These are phyloP conservation scores for Cyclargus thomasi DNA, from an alignment of 1,140 invertebrate genomes.

Conservation along the genomic window DNA sequence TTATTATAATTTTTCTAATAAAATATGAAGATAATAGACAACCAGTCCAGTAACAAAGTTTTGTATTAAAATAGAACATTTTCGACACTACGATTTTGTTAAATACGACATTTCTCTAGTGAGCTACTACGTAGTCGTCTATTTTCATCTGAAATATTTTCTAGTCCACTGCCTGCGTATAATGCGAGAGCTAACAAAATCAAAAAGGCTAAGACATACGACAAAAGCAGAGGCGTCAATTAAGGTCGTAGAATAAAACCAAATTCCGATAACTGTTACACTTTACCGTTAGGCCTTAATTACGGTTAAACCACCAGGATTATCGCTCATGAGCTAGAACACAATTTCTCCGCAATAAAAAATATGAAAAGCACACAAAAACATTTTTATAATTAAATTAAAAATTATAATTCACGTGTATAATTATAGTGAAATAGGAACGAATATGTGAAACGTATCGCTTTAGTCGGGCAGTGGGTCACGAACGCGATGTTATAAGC, in stretches of 20 bases:
- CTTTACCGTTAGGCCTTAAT: background rate
- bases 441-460: conserved; percentile 24
- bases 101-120: no score
- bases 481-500: conserved; percentile 48
- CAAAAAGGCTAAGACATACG: background rate
- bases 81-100: no score
- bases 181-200: background rate
- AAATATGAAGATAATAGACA: no score
- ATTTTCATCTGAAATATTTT: background rate
- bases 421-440: conserved; percentile 15
- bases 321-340: background rate
- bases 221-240: background rate
- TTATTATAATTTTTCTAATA: no score
- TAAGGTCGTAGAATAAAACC: background rate
- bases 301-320: background rate
- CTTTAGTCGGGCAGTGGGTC: conserved; percentile 55
- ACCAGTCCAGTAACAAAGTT: no score
- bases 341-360: conserved; percentile 3
- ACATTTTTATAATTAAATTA: conserved; percentile 9
- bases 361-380: background rate
- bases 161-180: background rate
- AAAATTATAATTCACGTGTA: conserved; percentile 1
- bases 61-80: no score
- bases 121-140: no score
- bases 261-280: background rate